These are phyloP conservation scores for Melanaphis sacchari DNA, from an alignment of 1,140 invertebrate genomes.

Conservation along the genomic window DNA sequence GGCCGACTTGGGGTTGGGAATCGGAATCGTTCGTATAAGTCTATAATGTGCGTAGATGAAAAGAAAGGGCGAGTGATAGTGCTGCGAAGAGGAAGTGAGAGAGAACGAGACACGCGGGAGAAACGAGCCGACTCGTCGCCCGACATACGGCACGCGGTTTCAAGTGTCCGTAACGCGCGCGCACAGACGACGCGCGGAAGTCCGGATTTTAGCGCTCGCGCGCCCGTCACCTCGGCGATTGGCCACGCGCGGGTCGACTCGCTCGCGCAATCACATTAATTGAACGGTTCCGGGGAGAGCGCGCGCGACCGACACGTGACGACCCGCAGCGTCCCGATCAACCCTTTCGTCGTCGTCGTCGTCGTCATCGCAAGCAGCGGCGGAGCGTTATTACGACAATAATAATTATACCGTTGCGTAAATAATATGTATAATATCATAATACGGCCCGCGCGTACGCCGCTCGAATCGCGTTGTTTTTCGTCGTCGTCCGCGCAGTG, in stretches of 20 bases:
- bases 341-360: not conserved
- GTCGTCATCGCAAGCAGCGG: not conserved
- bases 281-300: not conserved
- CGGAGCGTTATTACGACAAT: not conserved
- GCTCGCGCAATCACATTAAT: slow-evolving; percentile 43
- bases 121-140: not conserved
- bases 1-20: not conserved
- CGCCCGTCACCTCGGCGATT: not conserved
- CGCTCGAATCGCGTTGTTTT: not conserved
- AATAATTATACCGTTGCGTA: not conserved
- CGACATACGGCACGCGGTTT: slow-evolving; percentile 4
- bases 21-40: not conserved
- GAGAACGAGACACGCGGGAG: not conserved
- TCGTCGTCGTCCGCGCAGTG: not conserved
- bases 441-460: no score
- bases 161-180: not conserved
- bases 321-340: not conserved
- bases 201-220: not conserved
- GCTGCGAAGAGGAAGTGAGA: no score
- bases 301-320: slow-evolving; percentile 42
- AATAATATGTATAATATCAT: not conserved
- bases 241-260: not conserved
- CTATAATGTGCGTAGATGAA: not conserved
- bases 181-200: not conserved
- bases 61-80: not conserved